Evolutionary conservation across 2,797 vertebrate genomes (phyloP), one percentile per base, ranked within the genome.

Genomic region (Epinephelus awoara): DNA sequence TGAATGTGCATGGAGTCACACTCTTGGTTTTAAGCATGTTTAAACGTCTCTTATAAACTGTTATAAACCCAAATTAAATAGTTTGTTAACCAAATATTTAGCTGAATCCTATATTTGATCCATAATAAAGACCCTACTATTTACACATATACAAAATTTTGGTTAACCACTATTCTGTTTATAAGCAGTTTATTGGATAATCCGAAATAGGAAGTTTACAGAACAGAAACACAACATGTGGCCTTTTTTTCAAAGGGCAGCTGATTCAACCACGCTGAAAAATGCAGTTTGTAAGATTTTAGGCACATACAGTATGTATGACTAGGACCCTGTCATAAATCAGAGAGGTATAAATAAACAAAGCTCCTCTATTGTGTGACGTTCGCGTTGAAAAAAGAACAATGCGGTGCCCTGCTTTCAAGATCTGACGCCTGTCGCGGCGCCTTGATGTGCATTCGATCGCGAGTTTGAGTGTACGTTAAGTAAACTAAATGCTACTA

Each of bases 271-370:
- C 70, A 79, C 46, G 69, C 38, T 56, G 52, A 67, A 75, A 75
- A 88, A 84, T 80, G 87, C 85, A 91, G 88, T 88, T 91, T 89
- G 85, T 88, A 87, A 91, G 91, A 85, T 78, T 90, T 88, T 65
- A 86, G 85, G 81, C 55, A 74, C 78, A 64, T 46, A 40, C 67
- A 38, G 49, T 58, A 61, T 56, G 55, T 51, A 79, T 23, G 54
- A 75, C n/a, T 18, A 44, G 51, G 75, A 79, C 52, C 52, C 65
- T 61, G 67, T 77, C 68, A 84, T 59, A 34, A 82, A 75, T 74
- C 59, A 75, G 52, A 67, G 54, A 67, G 0, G 54, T 77, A 75
- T 67, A 77, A 72, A 86, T 79, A 75, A 85, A 80, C 46, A 80
- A 81, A 84, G 50, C 21, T 64, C 59, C 49, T 68, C 52, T 21